Evolutionary conservation across 2,113 vertebrate species (phyloP).

Genomic region (Chloropsis cyanopogon): DNA sequence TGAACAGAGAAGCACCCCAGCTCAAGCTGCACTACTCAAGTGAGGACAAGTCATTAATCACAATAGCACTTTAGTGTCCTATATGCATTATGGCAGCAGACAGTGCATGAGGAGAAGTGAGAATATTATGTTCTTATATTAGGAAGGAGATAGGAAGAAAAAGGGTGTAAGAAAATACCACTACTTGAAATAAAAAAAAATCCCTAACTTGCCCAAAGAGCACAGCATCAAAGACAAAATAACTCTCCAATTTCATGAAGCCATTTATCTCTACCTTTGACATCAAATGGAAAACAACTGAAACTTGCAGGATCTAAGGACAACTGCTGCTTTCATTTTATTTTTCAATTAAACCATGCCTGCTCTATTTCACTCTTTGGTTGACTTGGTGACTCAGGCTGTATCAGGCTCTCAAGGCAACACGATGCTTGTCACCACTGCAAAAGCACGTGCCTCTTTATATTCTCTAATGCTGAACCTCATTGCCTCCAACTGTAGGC

Average conservation of each 20-base stretch:
- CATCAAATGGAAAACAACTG: neutral
- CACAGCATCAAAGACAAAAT: neutral
- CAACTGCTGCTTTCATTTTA: neutral
- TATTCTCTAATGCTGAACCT: neutral
- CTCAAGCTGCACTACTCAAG: neutral
- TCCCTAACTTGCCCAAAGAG: neutral
- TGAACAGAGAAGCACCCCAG: neutral
- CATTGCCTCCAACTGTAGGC: neutral
- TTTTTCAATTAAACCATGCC: neutral
- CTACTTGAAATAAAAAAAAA: neutral
- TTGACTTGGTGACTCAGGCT: neutral
- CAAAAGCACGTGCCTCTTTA: neutral
- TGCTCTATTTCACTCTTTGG: neutral
- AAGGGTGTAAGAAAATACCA: neutral
- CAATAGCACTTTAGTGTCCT: neutral
- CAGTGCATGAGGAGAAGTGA: accelerated
- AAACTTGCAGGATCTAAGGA: neutral
- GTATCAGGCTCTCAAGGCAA: neutral
- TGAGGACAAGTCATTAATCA: neutral
- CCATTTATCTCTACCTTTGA: neutral
- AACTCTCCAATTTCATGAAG: neutral
- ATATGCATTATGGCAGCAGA: neutral
- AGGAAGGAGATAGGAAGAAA: neutral
- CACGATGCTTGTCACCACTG: neutral
- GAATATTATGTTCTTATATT: neutral